These are phyloP conservation scores for Pherbina coryleti DNA, from an alignment of 2,888 invertebrate species.

Conservation along the genomic window DNA sequence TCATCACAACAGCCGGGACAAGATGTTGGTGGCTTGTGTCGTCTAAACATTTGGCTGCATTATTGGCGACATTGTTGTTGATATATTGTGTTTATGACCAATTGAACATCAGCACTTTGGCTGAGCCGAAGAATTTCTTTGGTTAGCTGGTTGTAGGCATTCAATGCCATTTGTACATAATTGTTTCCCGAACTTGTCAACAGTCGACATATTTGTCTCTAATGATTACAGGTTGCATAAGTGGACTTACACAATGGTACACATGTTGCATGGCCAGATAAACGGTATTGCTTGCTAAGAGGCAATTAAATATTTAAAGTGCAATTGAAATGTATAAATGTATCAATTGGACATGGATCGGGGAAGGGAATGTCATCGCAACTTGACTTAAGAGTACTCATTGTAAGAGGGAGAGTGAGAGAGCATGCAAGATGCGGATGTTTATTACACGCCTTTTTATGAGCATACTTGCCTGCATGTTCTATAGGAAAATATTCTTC, in stretches of 20 bases:
- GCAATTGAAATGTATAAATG: constrained; percentile 26
- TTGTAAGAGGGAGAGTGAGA: not conserved
- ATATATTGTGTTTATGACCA: constrained; percentile 31
- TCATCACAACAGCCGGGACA: not conserved
- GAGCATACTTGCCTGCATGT: not conserved
- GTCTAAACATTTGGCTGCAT: not conserved
- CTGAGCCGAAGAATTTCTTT: not conserved
- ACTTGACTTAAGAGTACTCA: not conserved
- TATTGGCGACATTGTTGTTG: constrained; percentile 30
- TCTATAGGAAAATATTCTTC: not conserved
- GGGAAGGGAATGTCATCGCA: not conserved
- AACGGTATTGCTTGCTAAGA: constrained; percentile 1
- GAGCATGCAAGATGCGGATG: not conserved
- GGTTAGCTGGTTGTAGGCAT: not conserved
- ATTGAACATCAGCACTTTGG: constrained; percentile 1
- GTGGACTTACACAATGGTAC: constrained; percentile 48
- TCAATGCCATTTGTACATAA: constrained; percentile 27
- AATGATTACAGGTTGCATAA: constrained; percentile 38
- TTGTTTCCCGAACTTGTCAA: constrained; percentile 26
- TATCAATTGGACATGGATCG: not conserved
- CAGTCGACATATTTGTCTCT: constrained; percentile 36
- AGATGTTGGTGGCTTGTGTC: not conserved
- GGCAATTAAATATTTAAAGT: constrained; percentile 33
- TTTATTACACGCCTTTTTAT: not conserved
- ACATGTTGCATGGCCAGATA: constrained; percentile 52